A percentile compares a stretch with the other conserved stretches of the same genome.
phyloP scores from a whole-genome alignment of 1,140 invertebrate genomes.

The Ylistrum balloti region DNA sequence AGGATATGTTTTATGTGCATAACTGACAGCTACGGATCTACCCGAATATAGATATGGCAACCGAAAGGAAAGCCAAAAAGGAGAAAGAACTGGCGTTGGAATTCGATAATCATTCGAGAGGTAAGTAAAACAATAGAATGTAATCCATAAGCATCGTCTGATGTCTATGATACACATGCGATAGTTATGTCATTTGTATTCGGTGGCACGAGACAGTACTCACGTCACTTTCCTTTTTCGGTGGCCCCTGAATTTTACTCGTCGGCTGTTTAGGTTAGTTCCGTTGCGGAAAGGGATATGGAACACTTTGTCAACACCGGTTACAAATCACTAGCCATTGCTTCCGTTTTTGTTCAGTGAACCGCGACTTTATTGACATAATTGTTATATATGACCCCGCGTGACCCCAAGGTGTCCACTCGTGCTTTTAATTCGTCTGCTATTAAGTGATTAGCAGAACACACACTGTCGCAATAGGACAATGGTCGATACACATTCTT shows the following conservation, averaged over 20 bases:
- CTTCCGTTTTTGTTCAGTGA: conserved; percentile 27
- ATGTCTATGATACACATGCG: not conserved
- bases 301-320: not conserved
- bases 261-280: not conserved
- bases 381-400: not conserved
- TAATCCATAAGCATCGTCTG: not conserved
- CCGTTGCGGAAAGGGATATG: not conserved
- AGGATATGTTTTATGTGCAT: conserved; percentile 39
- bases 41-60: conserved; percentile 63
- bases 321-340: not conserved
- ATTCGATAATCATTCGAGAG: conserved; percentile 74
- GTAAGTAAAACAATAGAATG: conserved; percentile 64
- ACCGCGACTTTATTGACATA: not conserved
- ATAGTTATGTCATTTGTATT: conserved; percentile 38
- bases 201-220: not conserved
- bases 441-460: not conserved
- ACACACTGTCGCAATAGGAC: not conserved
- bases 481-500: conserved; percentile 31
- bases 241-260: no score
- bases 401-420: conserved; percentile 26
- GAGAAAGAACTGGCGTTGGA: conserved; percentile 77
- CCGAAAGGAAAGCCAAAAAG: conserved; percentile 74
- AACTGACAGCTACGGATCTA: conserved; percentile 33
- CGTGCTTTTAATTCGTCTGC: conserved; percentile 12
- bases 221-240: not conserved